Evolutionary conservation across 2,797 vertebrate genomes (phyloP).

Genomic region (Crax fasciolata): DNA sequence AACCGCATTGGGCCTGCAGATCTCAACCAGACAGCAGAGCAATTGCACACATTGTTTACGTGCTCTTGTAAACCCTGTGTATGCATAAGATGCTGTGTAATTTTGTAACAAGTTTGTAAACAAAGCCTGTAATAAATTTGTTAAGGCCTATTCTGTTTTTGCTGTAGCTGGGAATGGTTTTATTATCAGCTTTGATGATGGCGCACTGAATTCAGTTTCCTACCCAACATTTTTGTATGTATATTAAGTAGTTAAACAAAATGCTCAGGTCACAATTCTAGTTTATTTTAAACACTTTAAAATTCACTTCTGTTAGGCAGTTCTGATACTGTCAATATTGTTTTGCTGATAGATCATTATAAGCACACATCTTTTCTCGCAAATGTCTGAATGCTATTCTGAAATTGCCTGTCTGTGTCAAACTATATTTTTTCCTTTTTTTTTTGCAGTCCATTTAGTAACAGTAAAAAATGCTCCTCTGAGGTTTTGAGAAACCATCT

Average conservation of each 20-base stretch:
- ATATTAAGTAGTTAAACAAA: constrained; percentile 21
- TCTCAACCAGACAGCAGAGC: background rate
- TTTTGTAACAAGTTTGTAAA: constrained; percentile 72
- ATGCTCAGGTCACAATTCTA: background rate
- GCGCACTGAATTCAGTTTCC: background rate
- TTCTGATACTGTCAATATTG: constrained; percentile 47
- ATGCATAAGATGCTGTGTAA: constrained; percentile 56
- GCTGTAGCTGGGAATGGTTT: constrained; percentile 25
- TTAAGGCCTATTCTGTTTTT: constrained; percentile 51
- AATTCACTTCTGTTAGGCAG: constrained; percentile 31
- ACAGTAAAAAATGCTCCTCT: constrained; percentile 56
- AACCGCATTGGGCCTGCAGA: constrained; percentile 18
- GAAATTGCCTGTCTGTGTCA: constrained; percentile 28
- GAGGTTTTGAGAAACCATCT: constrained; percentile 76
- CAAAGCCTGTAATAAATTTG: constrained; percentile 72
- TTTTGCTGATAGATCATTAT: constrained; percentile 57
- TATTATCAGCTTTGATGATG: background rate
- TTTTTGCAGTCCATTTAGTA: constrained; percentile 66
- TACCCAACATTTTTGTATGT: background rate
- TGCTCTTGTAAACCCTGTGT: constrained; percentile 44
- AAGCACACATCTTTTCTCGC: constrained; percentile 48
- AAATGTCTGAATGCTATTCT: background rate
- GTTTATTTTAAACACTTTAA: constrained; percentile 3
- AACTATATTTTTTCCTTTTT: constrained; percentile 36
- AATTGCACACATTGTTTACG: background rate